Base-by-base conservation (phyloP, 2,888 invertebrate species). In the Ormyrus rosae region DNA sequence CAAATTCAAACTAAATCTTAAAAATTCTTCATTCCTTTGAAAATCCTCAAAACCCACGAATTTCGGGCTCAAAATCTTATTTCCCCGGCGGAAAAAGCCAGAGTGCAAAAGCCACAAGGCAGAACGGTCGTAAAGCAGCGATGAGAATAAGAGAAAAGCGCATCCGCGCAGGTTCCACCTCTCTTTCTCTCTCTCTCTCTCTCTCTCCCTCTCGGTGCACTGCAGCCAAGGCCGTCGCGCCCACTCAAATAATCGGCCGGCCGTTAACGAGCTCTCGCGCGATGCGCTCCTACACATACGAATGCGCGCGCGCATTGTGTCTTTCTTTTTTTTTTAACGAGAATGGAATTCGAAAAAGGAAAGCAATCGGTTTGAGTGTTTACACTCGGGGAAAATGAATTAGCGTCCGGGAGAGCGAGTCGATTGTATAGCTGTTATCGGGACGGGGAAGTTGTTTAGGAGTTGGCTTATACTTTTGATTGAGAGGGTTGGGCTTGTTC, bases 171-270 rank as follows among this genome's bases (percentile, higher is more conserved):
- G 53, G 51, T 67, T 48, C 48, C n/a, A 45, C 10, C 9, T 34
- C 58, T 19, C 19, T 51, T 0, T 51, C 61, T 8, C 19, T 64
- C 64, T 48, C 55, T 76, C 68, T 55, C 19, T 19, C 19, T 19
- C 19, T 19, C 61, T 61, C 55, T 61, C 51, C 67, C 55, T 10
- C 58, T 56, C 48, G 11, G 9, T 56, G 65, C 34, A 65, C 51
- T 19, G 19, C 48, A 53, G 60, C 72, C 78, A 79, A 79, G 79
- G 79, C 64, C 79, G 69, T 74, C 79, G 73, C 79, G 79, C 74
- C 79, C 64, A 79, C 79, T 56, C 79, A n/a, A 64, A 74, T 64
- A 70, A 61, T 72, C 72, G 67, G 7, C 64, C 61, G 45, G 19
- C 55, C 19, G 19, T 19, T 19, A 19, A 19, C 19, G 19, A 19